A percentile compares a stretch with the other conserved stretches of the same genome.
Conservation (phyloP, 1,140 invertebrate species). For the Chelonus insularis region DNA sequence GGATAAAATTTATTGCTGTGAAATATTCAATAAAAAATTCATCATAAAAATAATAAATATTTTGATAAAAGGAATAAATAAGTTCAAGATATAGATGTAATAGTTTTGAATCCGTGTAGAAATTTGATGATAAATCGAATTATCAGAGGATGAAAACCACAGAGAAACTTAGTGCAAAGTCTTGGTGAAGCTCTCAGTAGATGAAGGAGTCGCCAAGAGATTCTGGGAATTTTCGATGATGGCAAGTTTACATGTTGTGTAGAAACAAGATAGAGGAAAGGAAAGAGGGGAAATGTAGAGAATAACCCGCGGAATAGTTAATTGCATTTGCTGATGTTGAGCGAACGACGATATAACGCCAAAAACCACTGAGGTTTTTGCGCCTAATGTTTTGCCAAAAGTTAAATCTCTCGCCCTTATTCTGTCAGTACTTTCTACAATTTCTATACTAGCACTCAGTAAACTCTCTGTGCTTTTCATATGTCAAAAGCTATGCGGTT, state of each 20-base stretch:
- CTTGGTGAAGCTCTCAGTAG: neutral
- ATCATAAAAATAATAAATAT: neutral
- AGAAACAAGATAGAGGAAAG: neutral
- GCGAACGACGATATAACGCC: slow-evolving; percentile 1
- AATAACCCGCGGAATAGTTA: slow-evolving; percentile 12
- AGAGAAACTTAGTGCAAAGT: slow-evolving; percentile 7
- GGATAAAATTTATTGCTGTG: too few relatives aligned
- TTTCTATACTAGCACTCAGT: too few relatives aligned
- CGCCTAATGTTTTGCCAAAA: slow-evolving; percentile 3
- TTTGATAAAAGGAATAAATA: too few relatives aligned
- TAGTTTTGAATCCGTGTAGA: too few relatives aligned
- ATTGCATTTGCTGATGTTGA: slow-evolving; percentile 14
- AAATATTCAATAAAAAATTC: too few relatives aligned
- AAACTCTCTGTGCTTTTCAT: neutral
- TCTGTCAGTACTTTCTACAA: neutral
- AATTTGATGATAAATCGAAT: slow-evolving; percentile 18
- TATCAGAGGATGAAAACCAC: slow-evolving; percentile 4
- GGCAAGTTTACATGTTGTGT: slow-evolving; percentile 5
- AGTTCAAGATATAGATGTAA: too few relatives aligned
- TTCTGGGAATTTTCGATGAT: slow-evolving; percentile 7
- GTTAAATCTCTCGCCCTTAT: slow-evolving; percentile 8
- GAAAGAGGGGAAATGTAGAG: neutral
- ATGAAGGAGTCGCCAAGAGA: neutral
- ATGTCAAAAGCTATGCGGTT: neutral
- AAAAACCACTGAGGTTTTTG: slow-evolving; percentile 10